Evolutionary conservation across 1,140 invertebrate genomes (phyloP), one percentile per base, ranked within the genome.

Genomic region (Drosophila setifemur): DNA sequence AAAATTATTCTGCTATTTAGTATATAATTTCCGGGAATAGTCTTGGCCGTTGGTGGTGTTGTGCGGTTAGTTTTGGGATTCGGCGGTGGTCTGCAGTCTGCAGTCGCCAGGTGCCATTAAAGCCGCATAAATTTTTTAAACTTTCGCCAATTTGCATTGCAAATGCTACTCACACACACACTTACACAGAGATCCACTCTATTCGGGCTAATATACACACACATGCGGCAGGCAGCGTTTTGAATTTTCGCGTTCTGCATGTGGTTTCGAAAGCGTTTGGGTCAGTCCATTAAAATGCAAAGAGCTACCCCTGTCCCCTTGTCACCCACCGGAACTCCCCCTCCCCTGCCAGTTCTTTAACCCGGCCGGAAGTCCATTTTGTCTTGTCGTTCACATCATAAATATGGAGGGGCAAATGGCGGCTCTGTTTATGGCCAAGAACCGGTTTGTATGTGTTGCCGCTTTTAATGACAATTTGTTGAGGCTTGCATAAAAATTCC

Each of bases 381-480:
- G 81, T 86, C 81, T 86, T 86, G 81, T 86, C 81, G 81, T 81
- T 86, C 81, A 86, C 81, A 78, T 86, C 81, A 86, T 86, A 86
- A 86, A 86, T 86, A 86, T 86, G 58, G 67, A 57, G 52, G 44
- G 52, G 67, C 58, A 58, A 85, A 85, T 85, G 79, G 75, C 81
- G 66, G 61, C 39, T 48, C 71, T 75, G 66, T 85, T 85, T 78
- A 83, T 70, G 60, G 79, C 64, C 57, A 71, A 79, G 78, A 60
- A 70, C 42, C 14, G 29, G 61, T 31, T 54, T 50, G 16, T 69
- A 49, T 74, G 66, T 73, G 53, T 47, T 61, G 54, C 58, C 57
- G 75, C 81, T 81, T 86, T 81, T 86, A 86, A 86, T 86, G 81
- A 81, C 81, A 86, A 86, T 86, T 86, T 86, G 81, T 79, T 86